Evolutionary conservation across 2,113 vertebrate genomes (phyloP), one percentile per base, ranked within the genome.

Genomic region (Panurus biarmicus): DNA sequence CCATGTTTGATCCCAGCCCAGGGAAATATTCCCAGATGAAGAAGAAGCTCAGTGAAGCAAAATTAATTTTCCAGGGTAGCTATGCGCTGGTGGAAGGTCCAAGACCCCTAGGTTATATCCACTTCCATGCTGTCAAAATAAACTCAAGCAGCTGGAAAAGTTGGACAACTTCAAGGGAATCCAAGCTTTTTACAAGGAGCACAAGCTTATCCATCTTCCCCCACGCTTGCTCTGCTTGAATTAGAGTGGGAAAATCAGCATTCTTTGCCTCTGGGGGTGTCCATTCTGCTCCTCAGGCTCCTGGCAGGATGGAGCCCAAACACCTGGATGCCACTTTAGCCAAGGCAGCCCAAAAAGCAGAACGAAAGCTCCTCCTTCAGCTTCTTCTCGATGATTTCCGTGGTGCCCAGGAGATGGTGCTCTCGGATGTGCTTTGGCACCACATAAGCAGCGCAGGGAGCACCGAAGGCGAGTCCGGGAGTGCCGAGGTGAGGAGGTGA

Each of bases 341-440:
- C 73, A 10, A 9, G 17, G 8, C 0, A 2, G 14, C 36, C 25
- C 31, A 8, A 65, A 44, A 58, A 2, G 3, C 2, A 0, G 0
- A 4, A 9, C 1, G 23, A 25, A 7, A 25, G 14, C 21, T 54
- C 14, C 50, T 26, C 29, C 6, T 18, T 11, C 56, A 10, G 33
- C 60, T 9, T 44, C 53, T 33, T 10, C 67, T 31, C 22, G 7
- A 6, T 9, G 50, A 1, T 73, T 25, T 45, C 28, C 13, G 58
- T 7, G 23, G 13, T 38, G 85, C 31, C 96, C 96, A 80, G 87
- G 62, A 95, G 95, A n/a, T 95, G 96, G 96, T 50, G 96, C 96
- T 94, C 92, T 93, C 16, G 33, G 71, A 50, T 76, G 78, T 1
- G 71, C 58, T 95, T 85, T 70, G 85, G 36, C 28, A 21, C 20